Evolutionary conservation across 2,888 invertebrate species (phyloP).

Genomic region (Pristionchus exspectatus): DNA sequence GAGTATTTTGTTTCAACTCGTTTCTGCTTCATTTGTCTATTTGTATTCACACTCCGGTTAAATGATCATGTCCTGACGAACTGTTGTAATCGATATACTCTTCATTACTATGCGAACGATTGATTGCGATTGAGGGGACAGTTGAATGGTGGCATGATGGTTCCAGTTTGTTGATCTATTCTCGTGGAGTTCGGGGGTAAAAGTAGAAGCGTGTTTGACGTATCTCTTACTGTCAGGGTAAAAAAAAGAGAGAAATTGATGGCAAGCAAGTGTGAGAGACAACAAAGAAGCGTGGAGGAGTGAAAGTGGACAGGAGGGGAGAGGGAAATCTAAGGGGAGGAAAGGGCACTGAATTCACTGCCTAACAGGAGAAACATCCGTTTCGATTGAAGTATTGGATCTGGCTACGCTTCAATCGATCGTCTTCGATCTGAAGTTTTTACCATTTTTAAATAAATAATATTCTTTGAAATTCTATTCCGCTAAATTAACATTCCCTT

Average conservation of each 20-base stretch:
- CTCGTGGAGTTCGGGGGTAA: background rate
- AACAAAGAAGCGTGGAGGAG: conserved; percentile 3
- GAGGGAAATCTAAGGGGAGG: background rate
- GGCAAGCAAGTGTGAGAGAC: conserved; percentile 38
- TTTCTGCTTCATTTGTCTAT: background rate
- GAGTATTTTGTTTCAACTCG: background rate
- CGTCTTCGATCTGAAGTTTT: background rate
- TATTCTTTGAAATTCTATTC: background rate
- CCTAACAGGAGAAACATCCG: conserved; percentile 30
- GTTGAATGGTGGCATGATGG: background rate
- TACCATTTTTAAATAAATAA: background rate
- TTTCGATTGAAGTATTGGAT: conserved; percentile 21
- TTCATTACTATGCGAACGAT: background rate
- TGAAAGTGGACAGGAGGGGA: background rate
- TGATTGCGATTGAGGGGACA: background rate
- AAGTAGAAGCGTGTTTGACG: conserved; percentile 29
- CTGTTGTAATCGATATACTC: background rate
- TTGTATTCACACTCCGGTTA: conserved; percentile 2
- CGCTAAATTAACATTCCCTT: background rate
- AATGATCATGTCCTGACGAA: background rate
- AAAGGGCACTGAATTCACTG: background rate
- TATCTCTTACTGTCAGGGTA: conserved; percentile 39
- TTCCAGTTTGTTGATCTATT: conserved; percentile 31
- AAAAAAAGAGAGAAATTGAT: conserved; percentile 30
- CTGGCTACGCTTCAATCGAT: background rate